phyloP scores from a whole-genome alignment of 2,113 vertebrate genomes.

The Microcebus ravelobensis region DNA sequence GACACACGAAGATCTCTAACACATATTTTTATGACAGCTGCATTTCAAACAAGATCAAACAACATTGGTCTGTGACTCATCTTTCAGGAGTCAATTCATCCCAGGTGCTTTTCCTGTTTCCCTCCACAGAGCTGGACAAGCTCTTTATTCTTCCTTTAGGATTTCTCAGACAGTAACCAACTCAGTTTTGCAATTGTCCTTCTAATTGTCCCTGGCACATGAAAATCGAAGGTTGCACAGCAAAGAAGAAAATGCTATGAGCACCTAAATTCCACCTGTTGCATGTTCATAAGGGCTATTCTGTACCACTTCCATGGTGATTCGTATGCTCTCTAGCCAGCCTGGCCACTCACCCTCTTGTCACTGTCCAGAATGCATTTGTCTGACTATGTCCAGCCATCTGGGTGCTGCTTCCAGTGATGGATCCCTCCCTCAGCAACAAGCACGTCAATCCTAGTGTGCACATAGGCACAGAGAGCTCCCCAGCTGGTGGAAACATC shows the following conservation, averaged over 20 bases:
- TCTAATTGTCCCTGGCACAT: background rate
- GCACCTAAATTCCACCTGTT: too few species aligned
- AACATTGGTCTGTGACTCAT: background rate
- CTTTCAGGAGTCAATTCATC: background rate
- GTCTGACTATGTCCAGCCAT: background rate
- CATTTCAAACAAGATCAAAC: background rate
- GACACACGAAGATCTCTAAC: background rate
- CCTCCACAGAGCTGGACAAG: background rate
- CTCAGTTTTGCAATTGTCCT: background rate
- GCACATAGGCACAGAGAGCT: background rate
- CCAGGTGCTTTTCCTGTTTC: background rate
- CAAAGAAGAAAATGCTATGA: background rate
- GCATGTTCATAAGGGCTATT: background rate
- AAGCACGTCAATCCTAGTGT: fast-evolving
- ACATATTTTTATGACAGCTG: background rate
- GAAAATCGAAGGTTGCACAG: background rate
- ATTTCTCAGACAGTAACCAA: background rate
- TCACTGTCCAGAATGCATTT: background rate
- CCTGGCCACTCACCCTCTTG: background rate
- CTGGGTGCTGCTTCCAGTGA: background rate
- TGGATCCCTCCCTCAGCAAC: too few species aligned
- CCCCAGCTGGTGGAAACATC: background rate
- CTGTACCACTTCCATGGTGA: fast-evolving
- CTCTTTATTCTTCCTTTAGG: background rate
- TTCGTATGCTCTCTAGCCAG: background rate